A percentile compares a stretch with the other conserved stretches of the same genome.
Conservation (phyloP, 2,888 invertebrate genomes). For the Junonia oenone region DNA sequence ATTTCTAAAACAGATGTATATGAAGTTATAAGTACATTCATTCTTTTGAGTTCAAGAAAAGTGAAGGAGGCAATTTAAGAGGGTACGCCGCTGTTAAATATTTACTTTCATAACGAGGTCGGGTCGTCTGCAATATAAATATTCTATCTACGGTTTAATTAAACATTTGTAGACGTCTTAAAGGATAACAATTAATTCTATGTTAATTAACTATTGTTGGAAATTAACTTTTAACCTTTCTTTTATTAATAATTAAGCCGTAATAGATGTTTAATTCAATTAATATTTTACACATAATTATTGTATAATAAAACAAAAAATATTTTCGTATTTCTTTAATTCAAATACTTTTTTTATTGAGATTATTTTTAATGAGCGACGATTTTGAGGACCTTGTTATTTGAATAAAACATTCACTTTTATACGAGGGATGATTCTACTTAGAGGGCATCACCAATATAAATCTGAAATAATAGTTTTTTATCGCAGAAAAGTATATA, state of each 20-base stretch:
- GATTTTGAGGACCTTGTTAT: too few species aligned
- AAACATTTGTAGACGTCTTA: constrained; percentile 15
- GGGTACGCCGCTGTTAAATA: constrained; percentile 26
- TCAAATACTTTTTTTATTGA: too few species aligned
- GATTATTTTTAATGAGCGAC: too few species aligned
- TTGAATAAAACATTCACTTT: too few species aligned
- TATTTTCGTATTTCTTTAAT: too few species aligned
- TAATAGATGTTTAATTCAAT: background rate
- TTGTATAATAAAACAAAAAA: too few species aligned
- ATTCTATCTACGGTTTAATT: constrained; percentile 11
- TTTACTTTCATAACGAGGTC: constrained; percentile 30
- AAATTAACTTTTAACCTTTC: background rate
- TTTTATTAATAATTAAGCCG: background rate
- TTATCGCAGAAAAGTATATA: too few species aligned
- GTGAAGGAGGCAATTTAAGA: constrained; percentile 19
- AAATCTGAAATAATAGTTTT: too few species aligned
- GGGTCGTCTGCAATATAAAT: constrained; percentile 27
- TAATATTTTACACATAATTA: too few species aligned
- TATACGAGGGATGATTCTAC: too few species aligned
- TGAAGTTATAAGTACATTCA: background rate
- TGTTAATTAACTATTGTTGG: background rate
- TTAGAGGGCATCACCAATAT: too few species aligned
- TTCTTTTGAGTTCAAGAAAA: constrained; percentile 7
- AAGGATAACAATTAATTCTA: constrained; percentile 4
- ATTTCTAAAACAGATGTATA: background rate